Conservation (phyloP, 2,888 invertebrate genomes). For the Thyatira batis region DNA sequence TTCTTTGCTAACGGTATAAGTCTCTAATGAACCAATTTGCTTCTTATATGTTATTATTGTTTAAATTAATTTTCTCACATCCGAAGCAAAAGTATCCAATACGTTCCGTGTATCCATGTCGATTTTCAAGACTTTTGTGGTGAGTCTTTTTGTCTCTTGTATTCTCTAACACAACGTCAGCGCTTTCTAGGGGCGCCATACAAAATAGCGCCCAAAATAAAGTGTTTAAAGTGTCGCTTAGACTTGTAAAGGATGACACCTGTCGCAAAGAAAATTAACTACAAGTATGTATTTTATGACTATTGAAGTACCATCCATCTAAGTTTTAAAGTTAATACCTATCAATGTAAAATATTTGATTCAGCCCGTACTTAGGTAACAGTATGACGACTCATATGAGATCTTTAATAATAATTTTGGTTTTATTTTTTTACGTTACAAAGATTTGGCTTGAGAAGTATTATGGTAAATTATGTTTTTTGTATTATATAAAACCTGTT, state of each 20-base stretch:
- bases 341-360: too few relatives aligned
- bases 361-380: too few relatives aligned
- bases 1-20: neutral
- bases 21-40: too few relatives aligned
- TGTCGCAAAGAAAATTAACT: too few relatives aligned
- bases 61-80: conserved; percentile 48
- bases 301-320: too few relatives aligned
- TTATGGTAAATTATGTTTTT: too few relatives aligned
- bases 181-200: conserved; percentile 85
- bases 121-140: conserved; percentile 74
- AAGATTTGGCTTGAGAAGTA: too few relatives aligned
- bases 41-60: too few relatives aligned
- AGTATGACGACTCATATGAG: too few relatives aligned
- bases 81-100: conserved; percentile 87
- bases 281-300: too few relatives aligned
- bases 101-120: conserved; percentile 84
- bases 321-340: neutral
- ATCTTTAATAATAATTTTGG: too few relatives aligned
- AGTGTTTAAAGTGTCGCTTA: conserved; percentile 82
- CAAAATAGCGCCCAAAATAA: conserved; percentile 88
- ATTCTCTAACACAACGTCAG: conserved; percentile 85
- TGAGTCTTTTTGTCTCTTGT: conserved; percentile 42
- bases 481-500: neutral
- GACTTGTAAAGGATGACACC: conserved; percentile 83
- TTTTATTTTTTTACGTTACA: too few relatives aligned